Evolutionary conservation across 2,113 vertebrate species (phyloP).

Genomic region (Bubalus kerabau): DNA sequence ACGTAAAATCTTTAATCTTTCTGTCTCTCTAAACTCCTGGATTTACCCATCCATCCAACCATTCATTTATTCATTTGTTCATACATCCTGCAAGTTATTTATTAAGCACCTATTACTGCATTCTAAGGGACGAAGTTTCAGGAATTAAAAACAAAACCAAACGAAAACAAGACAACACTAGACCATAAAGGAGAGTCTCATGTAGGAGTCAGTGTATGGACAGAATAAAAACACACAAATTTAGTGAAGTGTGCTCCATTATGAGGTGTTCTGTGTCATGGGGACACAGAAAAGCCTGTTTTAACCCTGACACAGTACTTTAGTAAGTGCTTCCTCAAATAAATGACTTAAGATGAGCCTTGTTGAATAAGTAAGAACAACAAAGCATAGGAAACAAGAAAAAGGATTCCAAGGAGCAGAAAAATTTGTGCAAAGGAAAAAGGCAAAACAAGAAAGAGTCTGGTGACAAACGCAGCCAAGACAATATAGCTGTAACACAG

Average conservation of each 20-base stretch:
- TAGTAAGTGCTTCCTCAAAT: not conserved
- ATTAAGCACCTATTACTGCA: not conserved
- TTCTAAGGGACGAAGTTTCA: not conserved
- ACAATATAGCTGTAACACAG: not conserved
- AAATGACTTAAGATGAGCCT: not conserved
- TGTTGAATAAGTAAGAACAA: not conserved
- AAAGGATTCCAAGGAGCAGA: not conserved
- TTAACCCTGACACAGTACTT: not conserved
- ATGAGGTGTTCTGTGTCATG: not conserved
- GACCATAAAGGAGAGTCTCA: not conserved
- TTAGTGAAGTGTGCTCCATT: not conserved
- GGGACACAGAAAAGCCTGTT: not conserved
- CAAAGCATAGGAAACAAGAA: not conserved
- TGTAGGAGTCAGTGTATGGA: not conserved
- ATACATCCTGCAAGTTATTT: not conserved
- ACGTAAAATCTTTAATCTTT: not conserved
- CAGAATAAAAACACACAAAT: not conserved
- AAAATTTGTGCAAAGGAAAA: not conserved
- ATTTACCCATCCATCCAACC: not conserved
- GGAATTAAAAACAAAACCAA: not conserved
- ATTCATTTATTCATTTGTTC: not conserved
- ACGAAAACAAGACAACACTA: not conserved
- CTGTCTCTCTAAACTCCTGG: not conserved
- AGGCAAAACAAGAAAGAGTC: not conserved
- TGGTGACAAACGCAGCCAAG: not conserved